These are phyloP conservation scores for Torymus texanus DNA, from an alignment of 2,888 invertebrate genomes.

Conservation along the genomic window DNA sequence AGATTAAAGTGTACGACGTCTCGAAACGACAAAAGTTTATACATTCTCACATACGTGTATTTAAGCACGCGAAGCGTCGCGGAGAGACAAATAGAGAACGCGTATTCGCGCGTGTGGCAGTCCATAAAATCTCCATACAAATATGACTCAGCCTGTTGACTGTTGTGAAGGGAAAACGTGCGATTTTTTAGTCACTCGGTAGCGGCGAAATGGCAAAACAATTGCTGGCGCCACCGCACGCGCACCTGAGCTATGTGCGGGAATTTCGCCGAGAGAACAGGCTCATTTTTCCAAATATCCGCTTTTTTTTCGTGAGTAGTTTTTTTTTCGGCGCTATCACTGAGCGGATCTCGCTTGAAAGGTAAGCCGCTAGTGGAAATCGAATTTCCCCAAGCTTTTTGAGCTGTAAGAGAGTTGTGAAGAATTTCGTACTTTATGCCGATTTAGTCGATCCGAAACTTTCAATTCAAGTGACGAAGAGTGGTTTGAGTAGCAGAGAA, in stretches of 20 bases:
- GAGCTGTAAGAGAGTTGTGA: too few species aligned
- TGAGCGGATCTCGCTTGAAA: too few species aligned
- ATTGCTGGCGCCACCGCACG: slow-evolving; percentile 12
- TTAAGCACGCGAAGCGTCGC: background rate
- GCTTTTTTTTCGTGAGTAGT: too few species aligned
- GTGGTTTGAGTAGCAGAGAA: too few species aligned
- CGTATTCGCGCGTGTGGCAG: background rate
- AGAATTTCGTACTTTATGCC: background rate
- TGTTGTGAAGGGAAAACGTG: background rate
- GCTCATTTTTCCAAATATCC: too few species aligned
- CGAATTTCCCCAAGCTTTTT: too few species aligned
- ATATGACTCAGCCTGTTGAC: slow-evolving; percentile 36
- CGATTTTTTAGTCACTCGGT: background rate
- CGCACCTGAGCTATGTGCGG: too few species aligned
- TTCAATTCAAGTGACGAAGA: too few species aligned
- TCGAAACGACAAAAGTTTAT: background rate
- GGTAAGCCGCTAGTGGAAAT: too few species aligned
- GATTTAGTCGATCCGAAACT: background rate
- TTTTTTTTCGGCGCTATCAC: too few species aligned
- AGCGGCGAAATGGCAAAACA: slow-evolving; percentile 12
- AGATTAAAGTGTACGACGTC: slow-evolving; percentile 23
- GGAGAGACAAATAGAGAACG: background rate
- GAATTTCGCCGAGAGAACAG: too few species aligned
- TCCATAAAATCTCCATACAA: slow-evolving; percentile 53
- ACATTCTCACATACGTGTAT: too few species aligned